Conservation (phyloP, 92 coral and sea anemone species). For the Parazoanthus atlanticus region DNA sequence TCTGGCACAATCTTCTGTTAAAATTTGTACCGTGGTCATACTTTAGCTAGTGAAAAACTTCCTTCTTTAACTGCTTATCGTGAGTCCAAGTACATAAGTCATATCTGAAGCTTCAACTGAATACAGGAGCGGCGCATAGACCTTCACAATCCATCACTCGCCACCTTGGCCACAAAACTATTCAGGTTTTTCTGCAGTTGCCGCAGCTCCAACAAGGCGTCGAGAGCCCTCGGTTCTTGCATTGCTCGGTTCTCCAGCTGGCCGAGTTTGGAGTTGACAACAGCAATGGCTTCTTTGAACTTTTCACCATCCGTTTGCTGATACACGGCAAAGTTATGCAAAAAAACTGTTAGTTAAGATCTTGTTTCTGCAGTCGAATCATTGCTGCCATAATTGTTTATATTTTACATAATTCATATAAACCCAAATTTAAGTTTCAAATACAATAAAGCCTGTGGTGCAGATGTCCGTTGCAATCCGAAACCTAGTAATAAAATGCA, state of each 20-base stretch:
- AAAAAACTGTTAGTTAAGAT: too few relatives aligned
- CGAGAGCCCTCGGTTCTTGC: not conserved
- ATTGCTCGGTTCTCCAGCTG: constrained; percentile 19
- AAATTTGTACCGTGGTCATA: too few relatives aligned
- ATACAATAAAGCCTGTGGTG: too few relatives aligned
- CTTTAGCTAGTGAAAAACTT: too few relatives aligned
- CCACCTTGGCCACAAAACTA: constrained; percentile 18
- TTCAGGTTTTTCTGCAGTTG: constrained; percentile 39
- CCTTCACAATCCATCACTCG: not conserved
- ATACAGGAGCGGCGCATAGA: not conserved
- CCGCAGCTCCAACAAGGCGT: constrained; percentile 36
- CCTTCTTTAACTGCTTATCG: too few relatives aligned
- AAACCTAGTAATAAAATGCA: too few relatives aligned
- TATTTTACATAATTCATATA: too few relatives aligned
- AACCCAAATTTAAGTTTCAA: too few relatives aligned
- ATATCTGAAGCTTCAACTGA: not conserved
- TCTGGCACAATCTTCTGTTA: too few relatives aligned
- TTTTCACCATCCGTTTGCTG: constrained; percentile 30
- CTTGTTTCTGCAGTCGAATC: too few relatives aligned
- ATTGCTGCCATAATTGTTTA: too few relatives aligned
- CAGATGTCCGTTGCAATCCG: too few relatives aligned
- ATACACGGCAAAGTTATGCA: not conserved
- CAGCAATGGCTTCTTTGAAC: constrained; percentile 32
- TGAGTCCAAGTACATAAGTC: not conserved
- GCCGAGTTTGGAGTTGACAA: constrained; percentile 23